Evolutionary conservation across 2,113 vertebrate species (phyloP), one percentile per base, ranked within the genome.

Genomic region (Hemiprocne comata): DNA sequence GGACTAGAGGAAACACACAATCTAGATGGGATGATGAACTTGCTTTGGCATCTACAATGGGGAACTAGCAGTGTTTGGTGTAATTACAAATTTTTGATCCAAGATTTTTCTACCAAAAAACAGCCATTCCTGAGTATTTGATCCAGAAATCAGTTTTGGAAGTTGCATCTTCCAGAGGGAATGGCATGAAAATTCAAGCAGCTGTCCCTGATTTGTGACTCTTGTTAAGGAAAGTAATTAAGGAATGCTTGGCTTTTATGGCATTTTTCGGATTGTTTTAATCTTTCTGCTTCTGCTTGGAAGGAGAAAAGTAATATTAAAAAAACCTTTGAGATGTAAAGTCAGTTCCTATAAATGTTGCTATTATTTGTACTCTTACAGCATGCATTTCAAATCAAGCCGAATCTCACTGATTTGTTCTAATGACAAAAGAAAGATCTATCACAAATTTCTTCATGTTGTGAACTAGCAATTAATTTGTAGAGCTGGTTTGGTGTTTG

Each of bases 401-500:
- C 73, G 57, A 74, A 96, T 93, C 57, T 93, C 31, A 29, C 50
- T 89, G 80, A 82, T 94, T 89, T 95, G 19, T 79, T 82, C 42
- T 73, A 76, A 89, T 42, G 85, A 94, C 77, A 94, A 94, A 95
- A 92, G 69, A 81, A 96, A 95, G 83, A 85, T 89, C 79, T 92
- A 75, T 82, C 21, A 5, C 50, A 89, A 57, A 76, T 76, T 90
- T 92, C 58, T 90, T 85, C 17, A 31, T 79, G 54, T 92, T 93
- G 57, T 77, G 92, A 89, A 92, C 79, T 44, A 86, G 53, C 69
- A 95, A 87, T 90, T 94, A 96, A 96, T 90, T 82, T 96, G 62
- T 85, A 82, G 81, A 93, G 74, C 50, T 87, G 25, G 28, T 87
- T 88, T 10, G 17, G 67, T 77, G 76, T 95, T 94, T 87, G 81